Percentiles rank a stretch among this genome's conserved stretches.
phyloP scores from a whole-genome alignment of 1,140 invertebrate genomes.

The Trichonephila clavata region DNA sequence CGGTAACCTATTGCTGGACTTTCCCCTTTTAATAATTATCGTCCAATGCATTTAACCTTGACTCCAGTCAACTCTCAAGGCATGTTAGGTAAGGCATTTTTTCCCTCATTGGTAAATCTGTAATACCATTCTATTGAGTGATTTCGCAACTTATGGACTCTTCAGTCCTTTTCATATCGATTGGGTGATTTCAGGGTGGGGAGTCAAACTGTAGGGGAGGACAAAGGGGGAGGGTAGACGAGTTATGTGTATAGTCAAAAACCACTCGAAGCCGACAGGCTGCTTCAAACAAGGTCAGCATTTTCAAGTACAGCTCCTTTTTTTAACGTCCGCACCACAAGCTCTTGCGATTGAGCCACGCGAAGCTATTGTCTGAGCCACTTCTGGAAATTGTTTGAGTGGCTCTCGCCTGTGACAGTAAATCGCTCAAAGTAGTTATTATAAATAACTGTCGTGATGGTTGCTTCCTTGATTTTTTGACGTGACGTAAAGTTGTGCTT shows the following conservation, averaged over 20 bases:
- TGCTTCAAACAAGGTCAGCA: slow-evolving; percentile 70
- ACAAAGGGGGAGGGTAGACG: neutral
- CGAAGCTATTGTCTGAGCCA: slow-evolving; percentile 64
- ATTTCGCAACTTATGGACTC: neutral
- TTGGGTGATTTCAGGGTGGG: neutral
- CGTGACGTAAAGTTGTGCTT: neutral
- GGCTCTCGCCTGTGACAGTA: slow-evolving; percentile 21
- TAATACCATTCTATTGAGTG: neutral
- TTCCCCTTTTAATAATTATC: neutral
- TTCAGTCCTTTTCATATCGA: neutral
- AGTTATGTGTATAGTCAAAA: slow-evolving; percentile 42
- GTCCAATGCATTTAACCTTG: neutral
- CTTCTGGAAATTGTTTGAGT: slow-evolving; percentile 24
- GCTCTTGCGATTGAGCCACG: slow-evolving; percentile 30
- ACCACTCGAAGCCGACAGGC: slow-evolving; percentile 59
- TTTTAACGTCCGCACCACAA: neutral
- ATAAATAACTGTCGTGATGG: slow-evolving; percentile 28
- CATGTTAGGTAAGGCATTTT: neutral
- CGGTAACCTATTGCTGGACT: neutral
- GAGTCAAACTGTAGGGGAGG: neutral
- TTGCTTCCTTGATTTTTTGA: slow-evolving; percentile 18
- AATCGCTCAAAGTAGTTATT: slow-evolving; percentile 55
- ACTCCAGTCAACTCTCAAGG: neutral
- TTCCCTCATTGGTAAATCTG: neutral
- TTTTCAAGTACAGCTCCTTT: slow-evolving; percentile 60